Evolutionary conservation across 2,797 vertebrate species (phyloP).

Genomic region (Siniperca scherzeri): DNA sequence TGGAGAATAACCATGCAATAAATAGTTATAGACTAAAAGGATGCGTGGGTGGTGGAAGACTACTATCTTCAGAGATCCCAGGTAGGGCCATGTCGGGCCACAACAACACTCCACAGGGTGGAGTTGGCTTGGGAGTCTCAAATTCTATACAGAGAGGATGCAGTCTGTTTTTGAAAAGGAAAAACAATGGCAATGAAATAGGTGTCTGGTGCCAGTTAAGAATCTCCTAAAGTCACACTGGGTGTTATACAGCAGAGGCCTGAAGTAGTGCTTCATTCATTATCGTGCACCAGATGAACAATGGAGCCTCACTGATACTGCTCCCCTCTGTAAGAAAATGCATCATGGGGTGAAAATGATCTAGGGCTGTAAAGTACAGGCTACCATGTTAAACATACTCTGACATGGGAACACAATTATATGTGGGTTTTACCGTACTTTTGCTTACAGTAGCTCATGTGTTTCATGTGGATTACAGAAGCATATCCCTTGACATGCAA

Average conservation of each 20-base stretch:
- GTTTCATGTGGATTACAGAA: conserved; percentile 16
- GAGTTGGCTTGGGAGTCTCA: conserved; percentile 55
- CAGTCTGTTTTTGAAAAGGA: conserved; percentile 64
- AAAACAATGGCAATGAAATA: conserved; percentile 49
- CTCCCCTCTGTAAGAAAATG: conserved; percentile 28
- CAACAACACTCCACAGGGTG: conserved; percentile 49
- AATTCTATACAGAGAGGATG: conserved; percentile 58
- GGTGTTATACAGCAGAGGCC: conserved; percentile 35
- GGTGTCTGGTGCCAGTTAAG: conserved; percentile 48
- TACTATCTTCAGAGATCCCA: not conserved
- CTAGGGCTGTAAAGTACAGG: conserved; percentile 4
- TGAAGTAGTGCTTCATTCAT: conserved; percentile 27
- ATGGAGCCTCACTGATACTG: conserved; percentile 36
- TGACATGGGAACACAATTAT: conserved; percentile 25
- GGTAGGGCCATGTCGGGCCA: conserved; percentile 29
- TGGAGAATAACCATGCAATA: not conserved
- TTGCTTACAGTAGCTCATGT: not conserved
- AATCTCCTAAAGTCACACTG: conserved; percentile 36
- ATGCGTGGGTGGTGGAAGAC: conserved; percentile 14
- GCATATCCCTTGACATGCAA: conserved; percentile 13
- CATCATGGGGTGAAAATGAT: conserved; percentile 51
- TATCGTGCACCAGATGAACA: conserved; percentile 47
- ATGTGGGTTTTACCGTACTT: not conserved
- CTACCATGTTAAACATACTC: conserved; percentile 3
- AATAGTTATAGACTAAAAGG: not conserved